Base-by-base conservation (phyloP, 64 coral and sea anemone genomes). In the Dendronephthya gigantea region DNA sequence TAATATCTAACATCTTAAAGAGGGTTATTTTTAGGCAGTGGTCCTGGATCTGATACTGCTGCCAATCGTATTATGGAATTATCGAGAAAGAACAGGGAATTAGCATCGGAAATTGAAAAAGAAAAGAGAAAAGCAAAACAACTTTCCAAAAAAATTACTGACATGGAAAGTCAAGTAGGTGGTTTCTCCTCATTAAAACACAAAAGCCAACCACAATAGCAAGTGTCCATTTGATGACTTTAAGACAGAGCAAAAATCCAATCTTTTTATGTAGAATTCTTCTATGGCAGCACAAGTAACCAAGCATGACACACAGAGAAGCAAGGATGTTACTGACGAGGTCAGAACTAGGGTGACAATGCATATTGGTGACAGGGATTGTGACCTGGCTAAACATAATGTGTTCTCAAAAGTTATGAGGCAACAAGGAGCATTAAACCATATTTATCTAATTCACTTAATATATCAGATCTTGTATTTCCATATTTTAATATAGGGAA, bases 161-260 rank as follows among this genome's bases (percentile, higher is more conserved):
- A 92, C 19, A 52, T 92, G 47, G 87, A 92, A 79, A 83, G 5
- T 65, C 68, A 92, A 69, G 91, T 90, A 88, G 39, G 58, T 39
- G n/a, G n/a, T n/a, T n/a, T n/a, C n/a, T n/a, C n/a, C n/a, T n/a
- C n/a, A n/a, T n/a, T n/a, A n/a, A n/a, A n/a, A n/a, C n/a, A n/a
- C n/a, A n/a, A n/a, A n/a, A n/a, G n/a, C n/a, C n/a, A n/a, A n/a
- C n/a, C n/a, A n/a, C n/a, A n/a, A 4, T 27, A 15, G 32, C 1
- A 50, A 50, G n/a, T 50, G 35, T 28, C 7, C n/a, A 8, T 13
- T 23, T 33, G 25, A 3, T 40, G 23, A 39, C n/a, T 12, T 25
- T 68, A 27, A 85, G 9, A 68, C 32, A 7, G 23, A 32, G 23
- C 13, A 35, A 28, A 39, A 6, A 11, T 19, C 59, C 0, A 7